These are phyloP conservation scores for Etheostoma perlongum DNA, from an alignment of 2,797 vertebrate genomes.

Conservation along the genomic window DNA sequence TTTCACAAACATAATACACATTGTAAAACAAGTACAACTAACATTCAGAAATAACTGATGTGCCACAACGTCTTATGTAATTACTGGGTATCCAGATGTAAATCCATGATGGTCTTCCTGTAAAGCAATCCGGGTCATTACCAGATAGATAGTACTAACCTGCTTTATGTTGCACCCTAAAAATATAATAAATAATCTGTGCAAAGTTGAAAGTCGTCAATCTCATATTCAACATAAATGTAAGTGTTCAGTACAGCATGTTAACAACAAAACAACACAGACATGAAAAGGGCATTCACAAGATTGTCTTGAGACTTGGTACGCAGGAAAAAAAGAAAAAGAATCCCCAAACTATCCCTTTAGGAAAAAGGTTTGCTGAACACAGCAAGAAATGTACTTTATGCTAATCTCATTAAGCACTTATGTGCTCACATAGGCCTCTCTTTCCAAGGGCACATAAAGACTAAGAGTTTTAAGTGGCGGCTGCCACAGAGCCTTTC, in stretches of 20 bases:
- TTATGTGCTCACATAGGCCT: slow-evolving; percentile 2
- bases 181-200: slow-evolving; percentile 49
- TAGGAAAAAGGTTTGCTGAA: slow-evolving; percentile 12
- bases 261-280: slow-evolving; percentile 14
- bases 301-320: slow-evolving; percentile 3
- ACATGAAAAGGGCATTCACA: background rate
- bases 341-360: slow-evolving; percentile 5
- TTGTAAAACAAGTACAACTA: slow-evolving; percentile 40
- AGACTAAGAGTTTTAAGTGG: slow-evolving; percentile 74
- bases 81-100: background rate
- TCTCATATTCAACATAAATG: slow-evolving; percentile 29
- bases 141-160: slow-evolving; percentile 7
- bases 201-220: slow-evolving; percentile 23
- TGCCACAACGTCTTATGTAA: slow-evolving; percentile 19
- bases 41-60: slow-evolving; percentile 42
- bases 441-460: background rate
- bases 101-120: slow-evolving; percentile 2
- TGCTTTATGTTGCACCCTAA: slow-evolving; percentile 9
- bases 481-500: slow-evolving; percentile 66
- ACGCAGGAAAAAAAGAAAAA: slow-evolving; percentile 8
- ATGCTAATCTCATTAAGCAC: slow-evolving; percentile 15
- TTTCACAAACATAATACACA: slow-evolving; percentile 14
- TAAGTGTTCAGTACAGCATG: slow-evolving; percentile 16
- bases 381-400: slow-evolving; percentile 13
- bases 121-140: background rate